A percentile compares a stretch with the other conserved stretches of the same genome.
Evolutionary conservation across 2,797 vertebrate species (phyloP).

Genomic region (Trachurus trachurus): DNA sequence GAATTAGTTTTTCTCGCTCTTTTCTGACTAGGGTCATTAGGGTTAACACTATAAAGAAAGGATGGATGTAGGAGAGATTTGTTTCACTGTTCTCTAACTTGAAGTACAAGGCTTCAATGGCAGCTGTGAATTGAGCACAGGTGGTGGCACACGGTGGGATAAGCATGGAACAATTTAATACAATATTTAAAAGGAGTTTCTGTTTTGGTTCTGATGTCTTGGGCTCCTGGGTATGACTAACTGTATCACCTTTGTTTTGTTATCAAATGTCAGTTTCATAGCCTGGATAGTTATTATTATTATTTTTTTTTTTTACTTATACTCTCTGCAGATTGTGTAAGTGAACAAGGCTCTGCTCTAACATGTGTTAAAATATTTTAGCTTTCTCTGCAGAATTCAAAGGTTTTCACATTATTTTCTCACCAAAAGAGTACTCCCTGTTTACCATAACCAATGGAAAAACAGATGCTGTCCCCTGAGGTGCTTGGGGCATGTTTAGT

Average conservation of each 20-base stretch:
- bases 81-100: slow-evolving; percentile 60
- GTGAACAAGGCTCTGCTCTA: slow-evolving; percentile 32
- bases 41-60: slow-evolving; percentile 70
- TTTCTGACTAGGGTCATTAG: slow-evolving; percentile 68
- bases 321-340: slow-evolving; percentile 37
- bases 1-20: slow-evolving; percentile 69
- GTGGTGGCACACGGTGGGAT: slow-evolving; percentile 60
- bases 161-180: slow-evolving; percentile 63
- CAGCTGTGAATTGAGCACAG: slow-evolving; percentile 65
- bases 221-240: slow-evolving; percentile 21
- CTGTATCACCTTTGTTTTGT: slow-evolving; percentile 29
- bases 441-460: slow-evolving; percentile 23
- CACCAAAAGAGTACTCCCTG: slow-evolving; percentile 9
- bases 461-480: slow-evolving; percentile 28
- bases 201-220: slow-evolving; percentile 45
- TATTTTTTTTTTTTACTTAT: too few relatives aligned
- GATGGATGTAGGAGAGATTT: slow-evolving; percentile 61
- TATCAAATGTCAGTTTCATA: slow-evolving; percentile 53
- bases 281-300: slow-evolving; percentile 38
- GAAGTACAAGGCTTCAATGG: slow-evolving; percentile 74
- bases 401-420: slow-evolving; percentile 21
- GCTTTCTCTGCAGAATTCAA: slow-evolving; percentile 8
- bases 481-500: neutral
- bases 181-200: slow-evolving; percentile 40
- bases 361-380: slow-evolving; percentile 31